Conservation (phyloP, 2,797 vertebrate genomes). For the Bovichtus diacanthus region DNA sequence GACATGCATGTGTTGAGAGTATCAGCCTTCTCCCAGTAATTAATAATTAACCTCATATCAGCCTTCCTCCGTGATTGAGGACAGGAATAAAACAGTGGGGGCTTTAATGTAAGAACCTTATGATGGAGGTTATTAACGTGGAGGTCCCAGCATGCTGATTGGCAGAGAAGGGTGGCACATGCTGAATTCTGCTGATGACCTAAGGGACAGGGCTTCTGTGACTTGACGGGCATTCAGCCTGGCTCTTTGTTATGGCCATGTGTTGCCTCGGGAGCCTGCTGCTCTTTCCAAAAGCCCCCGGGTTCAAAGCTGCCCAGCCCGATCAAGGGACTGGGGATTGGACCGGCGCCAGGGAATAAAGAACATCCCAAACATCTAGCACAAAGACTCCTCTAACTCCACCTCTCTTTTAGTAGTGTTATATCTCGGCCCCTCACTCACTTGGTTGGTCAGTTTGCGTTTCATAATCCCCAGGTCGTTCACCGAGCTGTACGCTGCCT, state of each 20-base stretch:
- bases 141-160: conserved; percentile 54
- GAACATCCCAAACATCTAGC: conserved; percentile 69
- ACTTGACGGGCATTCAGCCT: conserved; percentile 72
- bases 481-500: conserved; percentile 19
- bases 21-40: conserved; percentile 25
- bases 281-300: conserved; percentile 71
- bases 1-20: conserved; percentile 6
- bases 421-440: conserved; percentile 26
- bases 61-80: conserved; percentile 16
- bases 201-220: conserved; percentile 72
- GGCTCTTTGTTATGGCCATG: conserved; percentile 76
- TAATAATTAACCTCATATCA: conserved; percentile 46
- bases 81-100: conserved; percentile 42
- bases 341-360: conserved; percentile 62
- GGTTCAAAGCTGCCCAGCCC: conserved; percentile 66
- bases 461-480: conserved; percentile 38
- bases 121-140: conserved; percentile 66
- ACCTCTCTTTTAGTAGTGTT: conserved; percentile 20
- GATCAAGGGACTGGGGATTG: conserved; percentile 54
- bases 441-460: conserved; percentile 20
- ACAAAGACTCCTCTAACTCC: conserved; percentile 66
- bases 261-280: conserved; percentile 73
- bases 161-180: conserved; percentile 48
- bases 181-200: conserved; percentile 70
- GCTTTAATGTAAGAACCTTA: conserved; percentile 64